Base-by-base conservation (phyloP, 2,888 invertebrate species). In the Leptura quadrifasciata region DNA sequence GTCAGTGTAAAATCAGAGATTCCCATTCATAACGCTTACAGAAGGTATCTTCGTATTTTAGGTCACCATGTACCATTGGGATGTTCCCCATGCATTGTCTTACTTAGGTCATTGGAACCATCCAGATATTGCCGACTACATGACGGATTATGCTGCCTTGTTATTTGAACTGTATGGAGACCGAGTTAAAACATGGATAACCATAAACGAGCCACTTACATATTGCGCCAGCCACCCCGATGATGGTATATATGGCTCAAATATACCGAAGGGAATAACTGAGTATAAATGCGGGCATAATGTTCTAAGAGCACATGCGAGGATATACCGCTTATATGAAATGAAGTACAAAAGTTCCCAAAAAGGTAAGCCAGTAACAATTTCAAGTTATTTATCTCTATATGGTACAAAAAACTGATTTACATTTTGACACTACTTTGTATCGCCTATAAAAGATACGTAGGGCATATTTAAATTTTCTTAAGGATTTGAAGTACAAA, bases 31-130 rank as follows among this genome's bases (percentile, higher is more conserved):
- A 24, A 24, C 5, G 24, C 24, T 24, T 24, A 24, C 24, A 24
- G 5, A 31, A 31, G 6, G 0, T 31, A 31, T 31, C 6, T 31
- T 31, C 27, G 8, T 8, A 15, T 20, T 18, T 15, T 52, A 92
- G 71, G 91, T 92, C 4, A 93, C 93, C 0, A 89, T 94, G 86
- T 93, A 92, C 88, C 94, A 94, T 83, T 79, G 72, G 72, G 83
- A 83, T 57, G 21, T 79, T 10, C 83, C 83, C 9, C 70, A 80
- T 18, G 31, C 73, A 10, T 55, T 83, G 15, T 77, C 83, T 88
- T 91, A 92, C 60, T 85, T 93, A 1, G 93, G 93, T 0, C 93
- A 93, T 0, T 93, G 93, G 92, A 90, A 91, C 52, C 93, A 93
- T 84, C 21, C 31, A 4, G 15, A 57, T 17, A 21, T 47, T 18